Base-by-base conservation (phyloP, 2,797 vertebrate species). In the Argya squamiceps region DNA sequence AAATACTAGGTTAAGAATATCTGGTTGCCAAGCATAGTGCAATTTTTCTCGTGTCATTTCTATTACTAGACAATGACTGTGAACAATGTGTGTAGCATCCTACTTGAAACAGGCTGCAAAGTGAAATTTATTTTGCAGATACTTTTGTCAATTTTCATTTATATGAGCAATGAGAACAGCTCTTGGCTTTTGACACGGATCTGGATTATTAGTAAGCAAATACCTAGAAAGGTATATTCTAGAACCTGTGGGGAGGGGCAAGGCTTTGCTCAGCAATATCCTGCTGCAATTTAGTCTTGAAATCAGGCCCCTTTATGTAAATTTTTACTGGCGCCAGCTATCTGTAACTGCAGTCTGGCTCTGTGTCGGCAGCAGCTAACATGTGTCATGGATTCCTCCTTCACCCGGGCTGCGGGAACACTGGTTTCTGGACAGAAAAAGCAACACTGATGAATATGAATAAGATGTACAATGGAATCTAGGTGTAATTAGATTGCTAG, bases 301-400 rank as follows among this genome's bases (percentile, higher is more conserved):
- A 96, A 88, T 94, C 91, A 94, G 96, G 94, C 79, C 78, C 93
- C 78, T 96, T 96, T 96, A 97, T 98, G 96, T 97, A 98, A 97
- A 98, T 97, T 95, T 82, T 97, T 89, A 79, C 95, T 98, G 96
- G 96, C 52, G 90, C 96, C 96, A 95, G 96, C 94, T 95, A 96
- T 96, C 95, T 97, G 96, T 96, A 94, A 96, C 95, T 98, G 97
- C 96, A 97, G 95, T 87, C 96, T 95, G 95, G 84, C 89, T 97
- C n/a, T 3, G 34, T 47, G 58, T 56, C 36, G 88, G 97, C 84
- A 91, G 92, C 95, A 95, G 30, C 81, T 74, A 98, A 98, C 87
- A 94, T 76, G 82, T 96, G 97, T 94, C 93, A 29, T 97, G 97
- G 97, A 98, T 56, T 97, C 90, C 88, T 47, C 58, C 79, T 60